These are phyloP conservation scores for Rousettus madagascariensis DNA, from an alignment of 2,797 vertebrate genomes.

Conservation along the genomic window DNA sequence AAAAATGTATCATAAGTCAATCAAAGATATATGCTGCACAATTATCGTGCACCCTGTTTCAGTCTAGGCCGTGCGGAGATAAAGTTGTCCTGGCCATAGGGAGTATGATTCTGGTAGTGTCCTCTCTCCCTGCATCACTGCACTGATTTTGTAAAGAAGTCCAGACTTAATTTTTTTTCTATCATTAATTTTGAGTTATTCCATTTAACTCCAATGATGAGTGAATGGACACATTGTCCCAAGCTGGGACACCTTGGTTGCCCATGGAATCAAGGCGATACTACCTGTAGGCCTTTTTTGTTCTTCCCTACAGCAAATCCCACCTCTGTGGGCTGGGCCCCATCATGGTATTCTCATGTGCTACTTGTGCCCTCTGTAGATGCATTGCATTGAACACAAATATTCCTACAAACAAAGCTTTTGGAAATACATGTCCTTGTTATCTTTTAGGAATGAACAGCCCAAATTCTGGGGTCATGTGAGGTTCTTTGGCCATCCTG, in stretches of 20 bases:
- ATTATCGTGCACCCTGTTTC: background rate
- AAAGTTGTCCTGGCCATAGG: background rate
- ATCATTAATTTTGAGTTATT: background rate
- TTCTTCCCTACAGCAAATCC: background rate
- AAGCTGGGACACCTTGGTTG: background rate
- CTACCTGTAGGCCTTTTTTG: background rate
- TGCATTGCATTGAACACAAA: background rate
- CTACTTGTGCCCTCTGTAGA: background rate
- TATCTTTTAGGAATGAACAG: background rate
- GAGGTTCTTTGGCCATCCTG: background rate
- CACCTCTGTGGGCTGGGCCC: fast-evolving
- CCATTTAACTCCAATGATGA: background rate
- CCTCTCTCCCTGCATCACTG: background rate
- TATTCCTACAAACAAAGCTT: background rate
- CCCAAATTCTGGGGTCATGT: background rate
- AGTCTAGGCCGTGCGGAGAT: background rate
- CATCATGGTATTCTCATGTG: background rate
- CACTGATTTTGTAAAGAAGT: constrained; percentile 4
- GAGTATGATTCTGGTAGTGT: background rate
- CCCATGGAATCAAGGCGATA: background rate
- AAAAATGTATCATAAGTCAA: background rate
- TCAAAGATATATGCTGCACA: background rate
- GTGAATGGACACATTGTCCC: background rate
- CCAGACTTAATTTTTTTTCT: background rate
- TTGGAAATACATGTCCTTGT: background rate